Evolutionary conservation across 2,797 vertebrate species (phyloP).

Genomic region (Cichlasoma orientale): DNA sequence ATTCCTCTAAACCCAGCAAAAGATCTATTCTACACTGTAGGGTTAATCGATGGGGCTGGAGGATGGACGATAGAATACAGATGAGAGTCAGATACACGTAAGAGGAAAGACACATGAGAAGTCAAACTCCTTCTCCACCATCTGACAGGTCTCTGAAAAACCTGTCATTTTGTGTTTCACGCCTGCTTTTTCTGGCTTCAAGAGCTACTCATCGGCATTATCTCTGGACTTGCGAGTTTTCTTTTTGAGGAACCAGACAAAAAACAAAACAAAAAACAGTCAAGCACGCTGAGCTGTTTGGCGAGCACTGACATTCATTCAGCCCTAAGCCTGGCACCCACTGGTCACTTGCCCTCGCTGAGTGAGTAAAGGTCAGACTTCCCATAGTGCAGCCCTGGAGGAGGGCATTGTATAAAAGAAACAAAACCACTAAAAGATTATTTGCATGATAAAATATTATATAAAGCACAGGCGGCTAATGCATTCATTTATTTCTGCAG

Average conservation of each 20-base stretch:
- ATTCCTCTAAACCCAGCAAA: slow-evolving; percentile 52
- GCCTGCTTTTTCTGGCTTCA: background rate
- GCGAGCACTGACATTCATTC: slow-evolving; percentile 4
- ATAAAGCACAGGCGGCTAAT: background rate
- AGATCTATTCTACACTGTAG: slow-evolving; percentile 52
- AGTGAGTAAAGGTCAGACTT: slow-evolving; percentile 57
- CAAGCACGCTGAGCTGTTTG: slow-evolving; percentile 1
- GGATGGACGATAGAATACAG: slow-evolving; percentile 52
- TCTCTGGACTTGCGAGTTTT: slow-evolving; percentile 5
- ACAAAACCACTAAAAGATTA: background rate
- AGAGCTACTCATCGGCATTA: background rate
- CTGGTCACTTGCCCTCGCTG: slow-evolving; percentile 28
- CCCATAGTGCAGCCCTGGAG: slow-evolving; percentile 9
- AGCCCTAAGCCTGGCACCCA: slow-evolving; percentile 2
- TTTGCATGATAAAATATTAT: background rate
- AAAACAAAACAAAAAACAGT: background rate
- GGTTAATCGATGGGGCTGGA: slow-evolving; percentile 63
- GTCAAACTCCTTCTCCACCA: background rate
- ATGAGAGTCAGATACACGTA: slow-evolving; percentile 35
- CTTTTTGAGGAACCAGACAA: slow-evolving; percentile 15
- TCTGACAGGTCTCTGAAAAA: background rate
- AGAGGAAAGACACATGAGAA: background rate
- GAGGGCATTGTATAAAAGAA: slow-evolving; percentile 10
- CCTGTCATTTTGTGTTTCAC: background rate
- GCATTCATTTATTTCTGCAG: background rate